Conservation (phyloP, 2,113 vertebrate genomes). For the Connochaetes taurinus region DNA sequence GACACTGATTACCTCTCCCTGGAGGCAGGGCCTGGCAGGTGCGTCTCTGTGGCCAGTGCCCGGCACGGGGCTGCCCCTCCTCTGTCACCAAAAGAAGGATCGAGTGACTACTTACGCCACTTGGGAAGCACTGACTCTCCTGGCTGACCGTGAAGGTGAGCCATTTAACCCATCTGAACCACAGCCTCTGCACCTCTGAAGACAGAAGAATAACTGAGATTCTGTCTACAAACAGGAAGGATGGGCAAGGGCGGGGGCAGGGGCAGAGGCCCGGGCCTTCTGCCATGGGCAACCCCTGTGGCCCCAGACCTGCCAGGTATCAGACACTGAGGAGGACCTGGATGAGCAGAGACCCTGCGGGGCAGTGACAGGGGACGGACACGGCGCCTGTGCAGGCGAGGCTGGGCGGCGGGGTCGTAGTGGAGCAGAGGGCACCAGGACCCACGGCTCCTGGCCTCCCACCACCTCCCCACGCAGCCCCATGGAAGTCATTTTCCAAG, state of each 20-base stretch:
- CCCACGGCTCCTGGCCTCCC: not conserved
- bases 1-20: not conserved
- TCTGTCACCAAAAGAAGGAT: not conserved
- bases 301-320: not conserved
- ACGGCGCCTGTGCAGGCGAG: not conserved
- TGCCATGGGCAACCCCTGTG: not conserved
- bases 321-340: not conserved
- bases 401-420: fast-evolving
- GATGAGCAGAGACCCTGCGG: not conserved
- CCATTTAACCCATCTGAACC: not conserved
- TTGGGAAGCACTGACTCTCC: not conserved
- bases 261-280: not conserved
- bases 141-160: not conserved
- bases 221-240: not conserved
- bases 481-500: not conserved
- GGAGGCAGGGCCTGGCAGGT: not conserved
- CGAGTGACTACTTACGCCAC: not conserved
- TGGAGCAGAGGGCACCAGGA: not conserved
- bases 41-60: not conserved
- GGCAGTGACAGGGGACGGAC: not conserved
- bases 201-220: not conserved
- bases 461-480: fast-evolving
- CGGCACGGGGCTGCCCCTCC: not conserved
- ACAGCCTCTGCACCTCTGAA: not conserved
- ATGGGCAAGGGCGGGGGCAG: not conserved